Evolutionary conservation across 2,797 vertebrate species (phyloP).

Genomic region (Sebastes aleutianus): DNA sequence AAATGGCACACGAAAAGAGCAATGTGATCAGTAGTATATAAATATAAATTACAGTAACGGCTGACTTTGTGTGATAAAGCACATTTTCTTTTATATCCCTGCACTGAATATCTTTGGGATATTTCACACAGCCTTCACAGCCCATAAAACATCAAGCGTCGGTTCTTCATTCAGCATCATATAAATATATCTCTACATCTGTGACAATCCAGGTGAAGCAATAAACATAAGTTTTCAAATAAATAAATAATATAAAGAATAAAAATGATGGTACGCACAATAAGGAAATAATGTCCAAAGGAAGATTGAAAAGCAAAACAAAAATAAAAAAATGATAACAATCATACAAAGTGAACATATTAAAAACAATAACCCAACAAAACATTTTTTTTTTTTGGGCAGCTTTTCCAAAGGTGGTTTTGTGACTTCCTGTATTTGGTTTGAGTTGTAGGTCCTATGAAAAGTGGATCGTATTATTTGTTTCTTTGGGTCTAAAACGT

Average conservation of each 20-base stretch:
- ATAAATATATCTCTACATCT: constrained; percentile 82
- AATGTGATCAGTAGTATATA: constrained; percentile 40
- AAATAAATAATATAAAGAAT: constrained; percentile 81
- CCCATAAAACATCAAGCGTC: constrained; percentile 41
- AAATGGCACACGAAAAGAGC: constrained; percentile 71
- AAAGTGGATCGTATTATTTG: constrained; percentile 38
- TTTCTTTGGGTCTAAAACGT: constrained; percentile 76
- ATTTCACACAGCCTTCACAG: constrained; percentile 45
- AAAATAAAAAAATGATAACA: constrained; percentile 36
- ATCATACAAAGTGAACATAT: constrained; percentile 45
- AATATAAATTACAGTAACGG: constrained; percentile 52
- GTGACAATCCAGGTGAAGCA: constrained; percentile 68
- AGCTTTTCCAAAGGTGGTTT: constrained; percentile 30
- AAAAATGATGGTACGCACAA: constrained; percentile 80
- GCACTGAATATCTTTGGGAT: constrained; percentile 59
- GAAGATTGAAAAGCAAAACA: constrained; percentile 79
- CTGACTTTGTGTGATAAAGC: constrained; percentile 51
- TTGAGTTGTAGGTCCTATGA: constrained; percentile 73
- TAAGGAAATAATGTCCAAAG: constrained; percentile 77
- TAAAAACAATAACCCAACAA: constrained; percentile 41
- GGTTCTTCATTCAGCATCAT: constrained; percentile 69
- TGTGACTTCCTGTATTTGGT: constrained; percentile 72
- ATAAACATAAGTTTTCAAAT: constrained; percentile 68
- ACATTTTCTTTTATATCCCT: constrained; percentile 43
- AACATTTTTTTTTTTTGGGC: constrained; percentile 22